Evolutionary conservation across 2,797 vertebrate species (phyloP), one percentile per base, ranked within the genome.

Genomic region (Coracias cyanogaster): DNA sequence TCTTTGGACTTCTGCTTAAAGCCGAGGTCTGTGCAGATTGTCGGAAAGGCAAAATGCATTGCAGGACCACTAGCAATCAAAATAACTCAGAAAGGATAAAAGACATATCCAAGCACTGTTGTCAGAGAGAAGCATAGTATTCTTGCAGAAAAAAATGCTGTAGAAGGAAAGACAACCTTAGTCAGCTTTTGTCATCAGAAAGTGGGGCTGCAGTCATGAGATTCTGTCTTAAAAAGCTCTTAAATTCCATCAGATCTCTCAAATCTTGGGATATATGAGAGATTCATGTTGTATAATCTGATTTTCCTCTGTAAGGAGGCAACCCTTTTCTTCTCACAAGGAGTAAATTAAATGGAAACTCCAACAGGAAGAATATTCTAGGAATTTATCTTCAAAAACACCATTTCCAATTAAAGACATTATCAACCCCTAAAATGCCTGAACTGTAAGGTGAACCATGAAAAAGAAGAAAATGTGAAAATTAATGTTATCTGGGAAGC

Each of bases 31-130:
- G 12, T 51, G 49, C 6, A 43, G 77, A 17, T 17, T 51, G 29
- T 26, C 0, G 1, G 58, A 84, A 81, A 94, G 43, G 46, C 15
- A 93, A 94, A 91, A 90, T n/a, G 25, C 1, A 2, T 61, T 83
- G 35, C 46, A 73, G 52, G 35, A 66, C 73, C 6, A 4, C 35
- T 86, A 93, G 70, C 21, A 65, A 72, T 43, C 80, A 88, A 31
- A 94, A 88, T 41, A 88, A 78, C 37, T 83, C 49, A 33, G 46
- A 70, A 45, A 65, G n/a, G 46, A 91, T 88, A 91, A 83, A 93
- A 91, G 85, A 78, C 8, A 37, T 49, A 77, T 48, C 31, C 51
- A 66, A 62, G 35, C 20, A 57, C 48, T 54, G 7, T 66, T 82
- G 52, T 83, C 73, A 58, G 25, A 80, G 11, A 21, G 6, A 71